phyloP scores from a whole-genome alignment of 1,140 invertebrate genomes.

The Spodoptera frugiperda region DNA sequence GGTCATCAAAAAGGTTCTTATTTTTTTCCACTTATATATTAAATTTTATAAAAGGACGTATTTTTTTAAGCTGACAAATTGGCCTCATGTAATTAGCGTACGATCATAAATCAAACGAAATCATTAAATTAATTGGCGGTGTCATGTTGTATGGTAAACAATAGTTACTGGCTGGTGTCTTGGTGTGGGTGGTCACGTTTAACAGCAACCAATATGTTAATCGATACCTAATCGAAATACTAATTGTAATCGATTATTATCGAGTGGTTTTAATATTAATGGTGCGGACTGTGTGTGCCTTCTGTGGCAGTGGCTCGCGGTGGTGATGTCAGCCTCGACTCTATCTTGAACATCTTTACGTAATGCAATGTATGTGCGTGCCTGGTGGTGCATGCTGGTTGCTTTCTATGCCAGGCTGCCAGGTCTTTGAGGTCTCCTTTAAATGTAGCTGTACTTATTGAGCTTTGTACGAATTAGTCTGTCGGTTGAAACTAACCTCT shows the following conservation, averaged over 20 bases:
- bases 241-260: constrained; percentile 1
- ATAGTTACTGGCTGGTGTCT: background rate
- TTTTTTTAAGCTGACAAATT: too few species aligned
- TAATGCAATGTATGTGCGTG: background rate
- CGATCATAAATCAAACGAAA: background rate
- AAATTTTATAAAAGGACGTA: too few species aligned
- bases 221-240: background rate
- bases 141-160: background rate
- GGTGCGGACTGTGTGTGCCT: background rate
- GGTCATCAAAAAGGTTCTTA: too few species aligned
- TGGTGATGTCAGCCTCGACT: background rate
- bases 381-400: background rate
- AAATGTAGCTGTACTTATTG: background rate
- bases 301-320: background rate
- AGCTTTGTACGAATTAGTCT: too few species aligned
- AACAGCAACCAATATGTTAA: background rate
- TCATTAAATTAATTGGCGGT: background rate
- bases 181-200: background rate
- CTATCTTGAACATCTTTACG: background rate
- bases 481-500: too few species aligned
- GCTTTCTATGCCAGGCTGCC: background rate
- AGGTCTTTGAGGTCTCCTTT: background rate
- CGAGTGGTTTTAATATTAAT: constrained; percentile 4
- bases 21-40: too few species aligned
- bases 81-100: background rate